Base-by-base conservation (phyloP, 2,113 vertebrate species). In the Pygoscelis antarcticus region DNA sequence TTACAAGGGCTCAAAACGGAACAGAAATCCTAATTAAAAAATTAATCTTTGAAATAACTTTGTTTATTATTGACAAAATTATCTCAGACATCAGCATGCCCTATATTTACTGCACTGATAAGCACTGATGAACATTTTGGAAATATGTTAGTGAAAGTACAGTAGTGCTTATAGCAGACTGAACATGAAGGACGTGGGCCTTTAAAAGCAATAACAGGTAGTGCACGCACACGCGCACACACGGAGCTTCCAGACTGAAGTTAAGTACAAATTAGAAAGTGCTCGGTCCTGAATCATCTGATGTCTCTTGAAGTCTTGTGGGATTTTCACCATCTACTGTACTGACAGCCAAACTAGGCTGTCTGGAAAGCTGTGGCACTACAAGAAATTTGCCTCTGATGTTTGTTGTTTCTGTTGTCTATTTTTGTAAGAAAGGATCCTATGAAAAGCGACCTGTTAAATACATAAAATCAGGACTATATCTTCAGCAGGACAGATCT, bases 11-110 rank as follows among this genome's bases (percentile, higher is more conserved):
- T 51, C 44, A 61, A 96, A 95, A 36, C 44, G 89, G 86, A 91
- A 79, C 17, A 71, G 44, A 96, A 96, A 93, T 60, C 5, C 49
- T 85, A 90, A 93, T 75, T 79, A 64, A 92, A 90, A 82, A 64
- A 93, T 89, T 44, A 94, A 95, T 78, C 60, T 47, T 65, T 47
- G 58, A 64, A 87, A 64, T 80, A 84, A 78, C 44, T 75, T 90
- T 83, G 36, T 83, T 80, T 82, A 23, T 69, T 69, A 11, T 44
- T 87, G 42, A 54, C 12, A 68, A 89, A 82, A 91, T 46, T 49
- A 68, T 60, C 58, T 93, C 36, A 83, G 32, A 52, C 14, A 62
- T 79, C n/a, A 78, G 54, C 38, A 66, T 30, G 66, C 11, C 40
- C n/a, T 61, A 25, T 54, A 52, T 90, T 65, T 89, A 77, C 54